These are phyloP conservation scores for Manacus vitellinus DNA, from an alignment of 2,113 vertebrate genomes.

Conservation along the genomic window DNA sequence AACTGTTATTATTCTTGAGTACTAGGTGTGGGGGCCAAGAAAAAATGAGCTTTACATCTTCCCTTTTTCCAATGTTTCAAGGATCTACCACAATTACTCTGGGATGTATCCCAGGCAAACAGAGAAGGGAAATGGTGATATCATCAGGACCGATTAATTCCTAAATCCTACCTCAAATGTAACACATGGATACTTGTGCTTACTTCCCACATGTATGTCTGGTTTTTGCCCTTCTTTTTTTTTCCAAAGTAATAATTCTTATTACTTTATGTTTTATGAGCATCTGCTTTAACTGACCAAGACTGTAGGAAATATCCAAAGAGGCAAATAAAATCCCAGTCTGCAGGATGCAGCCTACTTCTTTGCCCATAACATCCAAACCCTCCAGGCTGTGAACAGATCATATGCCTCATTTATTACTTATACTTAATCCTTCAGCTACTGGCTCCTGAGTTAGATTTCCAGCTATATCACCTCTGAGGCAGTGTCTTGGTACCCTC, in stretches of 20 bases:
- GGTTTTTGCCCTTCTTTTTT: not conserved
- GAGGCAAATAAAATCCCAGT: not conserved
- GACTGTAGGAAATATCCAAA: not conserved
- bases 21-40: fast-evolving
- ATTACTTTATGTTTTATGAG: slow-evolving; percentile 1
- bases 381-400: not conserved
- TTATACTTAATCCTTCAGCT: slow-evolving; percentile 12
- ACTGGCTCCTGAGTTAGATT: not conserved
- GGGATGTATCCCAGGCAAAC: not conserved
- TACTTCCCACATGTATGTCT: not conserved
- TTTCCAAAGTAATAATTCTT: not conserved
- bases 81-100: not conserved
- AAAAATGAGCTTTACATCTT: not conserved
- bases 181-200: not conserved
- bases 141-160: not conserved
- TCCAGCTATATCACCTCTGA: not conserved
- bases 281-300: slow-evolving; percentile 25
- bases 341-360: not conserved
- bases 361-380: not conserved
- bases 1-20: not conserved
- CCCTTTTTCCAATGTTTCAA: not conserved
- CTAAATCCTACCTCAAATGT: not conserved
- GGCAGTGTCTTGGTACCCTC: not conserved
- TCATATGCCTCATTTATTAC: slow-evolving; percentile 17
- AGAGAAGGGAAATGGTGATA: not conserved